phyloP scores from a whole-genome alignment of 2,888 invertebrate species.

The Tetragonula carbonaria region DNA sequence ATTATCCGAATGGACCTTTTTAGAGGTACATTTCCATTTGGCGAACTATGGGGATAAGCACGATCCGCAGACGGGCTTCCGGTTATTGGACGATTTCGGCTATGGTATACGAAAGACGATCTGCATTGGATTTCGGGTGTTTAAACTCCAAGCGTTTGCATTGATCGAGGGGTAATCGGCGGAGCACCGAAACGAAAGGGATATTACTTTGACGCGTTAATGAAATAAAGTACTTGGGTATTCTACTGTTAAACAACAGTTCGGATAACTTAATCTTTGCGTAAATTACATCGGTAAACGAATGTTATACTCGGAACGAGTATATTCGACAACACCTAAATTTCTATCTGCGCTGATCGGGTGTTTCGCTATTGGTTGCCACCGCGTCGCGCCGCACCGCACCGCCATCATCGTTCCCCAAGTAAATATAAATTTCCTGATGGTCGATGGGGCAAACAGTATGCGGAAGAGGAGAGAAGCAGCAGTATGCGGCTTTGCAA shows the following conservation, averaged over 20 bases:
- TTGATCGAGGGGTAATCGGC: neutral
- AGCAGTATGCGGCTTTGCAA: neutral
- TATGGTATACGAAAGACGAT: conserved; percentile 14
- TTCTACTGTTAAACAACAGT: neutral
- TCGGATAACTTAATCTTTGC: too few species aligned
- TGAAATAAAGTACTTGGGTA: neutral
- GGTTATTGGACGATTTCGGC: conserved; percentile 11
- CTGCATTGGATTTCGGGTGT: neutral
- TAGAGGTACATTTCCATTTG: conserved; percentile 19
- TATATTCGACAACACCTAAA: too few species aligned
- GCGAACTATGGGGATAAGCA: neutral
- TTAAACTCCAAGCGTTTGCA: neutral
- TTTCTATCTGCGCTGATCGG: too few species aligned
- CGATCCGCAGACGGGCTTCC: neutral
- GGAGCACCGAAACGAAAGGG: neutral
- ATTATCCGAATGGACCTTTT: conserved; percentile 38
- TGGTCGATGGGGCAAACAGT: conserved; percentile 7
- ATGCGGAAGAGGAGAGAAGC: neutral
- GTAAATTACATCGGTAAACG: too few species aligned
- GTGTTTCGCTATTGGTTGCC: neutral
- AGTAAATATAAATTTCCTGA: conserved; percentile 1
- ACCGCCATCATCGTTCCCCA: neutral
- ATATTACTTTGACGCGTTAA: neutral
- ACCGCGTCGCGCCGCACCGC: neutral
- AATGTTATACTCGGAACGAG: too few species aligned